These are phyloP conservation scores for Drosophila borealis DNA, from an alignment of 2,888 invertebrate genomes.

Conservation along the genomic window DNA sequence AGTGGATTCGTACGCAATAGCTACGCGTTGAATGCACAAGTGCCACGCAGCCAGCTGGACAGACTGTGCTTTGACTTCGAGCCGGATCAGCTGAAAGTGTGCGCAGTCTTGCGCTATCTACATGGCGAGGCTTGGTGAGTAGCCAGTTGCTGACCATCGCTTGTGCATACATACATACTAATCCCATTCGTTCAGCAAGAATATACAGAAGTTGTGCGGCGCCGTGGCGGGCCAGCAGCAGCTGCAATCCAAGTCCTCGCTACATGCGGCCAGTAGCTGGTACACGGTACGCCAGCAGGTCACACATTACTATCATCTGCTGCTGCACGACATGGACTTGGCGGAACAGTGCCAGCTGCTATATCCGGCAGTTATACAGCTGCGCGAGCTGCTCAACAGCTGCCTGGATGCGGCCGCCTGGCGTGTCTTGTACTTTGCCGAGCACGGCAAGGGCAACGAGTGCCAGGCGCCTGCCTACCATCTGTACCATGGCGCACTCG, in stretches of 20 bases:
- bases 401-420: slow-evolving; percentile 69
- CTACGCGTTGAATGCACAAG: slow-evolving; percentile 50
- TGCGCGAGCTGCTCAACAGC: slow-evolving; percentile 74
- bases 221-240: slow-evolving; percentile 63
- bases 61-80: slow-evolving; percentile 72
- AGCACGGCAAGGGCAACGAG: slow-evolving; percentile 81
- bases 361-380: slow-evolving; percentile 44
- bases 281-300: slow-evolving; percentile 74
- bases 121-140: slow-evolving; percentile 80
- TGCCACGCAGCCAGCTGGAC: slow-evolving; percentile 37
- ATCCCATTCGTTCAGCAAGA: slow-evolving; percentile 63
- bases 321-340: slow-evolving; percentile 58
- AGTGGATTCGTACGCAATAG: slow-evolving; percentile 79
- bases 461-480: slow-evolving; percentile 83
- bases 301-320: slow-evolving; percentile 75
- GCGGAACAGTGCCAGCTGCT: slow-evolving; percentile 47
- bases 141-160: too few relatives aligned
- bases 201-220: slow-evolving; percentile 77
- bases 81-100: slow-evolving; percentile 57
- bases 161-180: background rate
- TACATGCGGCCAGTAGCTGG: slow-evolving; percentile 42
- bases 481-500: slow-evolving; percentile 83
- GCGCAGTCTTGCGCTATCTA: slow-evolving; percentile 58
- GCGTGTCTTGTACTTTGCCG: slow-evolving; percentile 78
- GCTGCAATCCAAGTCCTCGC: slow-evolving; percentile 34